Evolutionary conservation across 92 coral and sea anemone species (phyloP).

Genomic region (Scolanthus callimorphus): DNA sequence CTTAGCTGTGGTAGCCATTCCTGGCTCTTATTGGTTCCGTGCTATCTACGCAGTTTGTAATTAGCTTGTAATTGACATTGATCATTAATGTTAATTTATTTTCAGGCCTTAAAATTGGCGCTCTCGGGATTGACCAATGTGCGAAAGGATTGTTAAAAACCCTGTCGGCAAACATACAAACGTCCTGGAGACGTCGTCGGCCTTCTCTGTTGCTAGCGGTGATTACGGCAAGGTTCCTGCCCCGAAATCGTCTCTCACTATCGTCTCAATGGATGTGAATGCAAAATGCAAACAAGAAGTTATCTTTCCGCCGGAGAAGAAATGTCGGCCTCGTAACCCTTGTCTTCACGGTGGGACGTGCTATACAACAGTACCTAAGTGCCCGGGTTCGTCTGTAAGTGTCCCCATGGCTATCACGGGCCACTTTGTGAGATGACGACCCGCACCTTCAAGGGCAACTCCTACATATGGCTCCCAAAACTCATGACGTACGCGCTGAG

Average conservation of each 20-base stretch:
- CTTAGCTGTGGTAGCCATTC: too few species aligned
- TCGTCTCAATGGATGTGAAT: conserved; percentile 70
- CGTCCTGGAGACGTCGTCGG: conserved; percentile 48
- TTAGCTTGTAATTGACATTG: too few species aligned
- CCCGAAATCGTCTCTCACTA: conserved; percentile 58
- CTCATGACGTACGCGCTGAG: conserved; percentile 61
- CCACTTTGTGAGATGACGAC: conserved; percentile 74
- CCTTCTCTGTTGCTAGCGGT: conserved; percentile 85
- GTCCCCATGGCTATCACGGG: conserved; percentile 57
- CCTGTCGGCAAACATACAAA: conserved; percentile 75
- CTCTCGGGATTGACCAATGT: conserved; percentile 86
- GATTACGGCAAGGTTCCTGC: conserved; percentile 83
- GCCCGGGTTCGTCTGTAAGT: conserved; percentile 74
- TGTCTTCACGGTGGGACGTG: conserved; percentile 84
- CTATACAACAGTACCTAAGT: conserved; percentile 57
- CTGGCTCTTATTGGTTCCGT: too few species aligned
- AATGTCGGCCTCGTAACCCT: conserved; percentile 46
- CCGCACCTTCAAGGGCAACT: conserved; percentile 59
- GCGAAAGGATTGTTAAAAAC: conserved; percentile 57
- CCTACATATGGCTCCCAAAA: conserved; percentile 66
- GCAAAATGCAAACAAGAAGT: conserved; percentile 50
- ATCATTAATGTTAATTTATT: not conserved
- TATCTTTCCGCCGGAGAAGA: conserved; percentile 29
- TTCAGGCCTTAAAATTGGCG: conserved; percentile 55
- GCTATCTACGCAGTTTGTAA: too few species aligned